These are phyloP conservation scores for Sylvilagus bachmani DNA, from an alignment of 2,113 vertebrate species.

Conservation along the genomic window DNA sequence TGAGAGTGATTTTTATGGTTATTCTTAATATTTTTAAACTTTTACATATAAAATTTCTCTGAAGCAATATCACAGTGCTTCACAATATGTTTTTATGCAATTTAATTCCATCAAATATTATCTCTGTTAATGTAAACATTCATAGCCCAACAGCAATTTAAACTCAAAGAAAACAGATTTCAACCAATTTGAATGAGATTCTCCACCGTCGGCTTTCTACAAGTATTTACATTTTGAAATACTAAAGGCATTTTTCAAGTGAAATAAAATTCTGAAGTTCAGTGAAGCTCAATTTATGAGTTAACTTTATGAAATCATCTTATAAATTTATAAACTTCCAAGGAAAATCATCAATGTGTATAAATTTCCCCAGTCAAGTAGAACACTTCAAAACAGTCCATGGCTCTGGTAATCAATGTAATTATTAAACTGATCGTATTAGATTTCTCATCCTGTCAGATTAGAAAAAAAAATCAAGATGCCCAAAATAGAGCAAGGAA, in stretches of 20 bases:
- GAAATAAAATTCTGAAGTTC: neutral
- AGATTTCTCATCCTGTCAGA: neutral
- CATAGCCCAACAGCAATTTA: neutral
- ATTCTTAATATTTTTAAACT: neutral
- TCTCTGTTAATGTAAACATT: neutral
- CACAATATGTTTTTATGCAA: neutral
- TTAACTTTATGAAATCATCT: neutral
- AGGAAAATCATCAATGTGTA: neutral
- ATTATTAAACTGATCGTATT: neutral
- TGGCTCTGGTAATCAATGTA: neutral
- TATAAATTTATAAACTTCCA: neutral
- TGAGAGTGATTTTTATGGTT: neutral
- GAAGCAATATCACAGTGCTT: neutral
- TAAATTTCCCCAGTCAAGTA: neutral
- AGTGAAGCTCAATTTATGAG: neutral
- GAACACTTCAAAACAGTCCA: neutral
- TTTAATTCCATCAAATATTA: neutral
- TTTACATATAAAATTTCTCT: neutral
- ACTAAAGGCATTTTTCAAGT: neutral
- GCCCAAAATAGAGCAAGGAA: neutral
- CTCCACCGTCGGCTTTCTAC: neutral
- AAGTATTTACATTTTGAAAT: neutral
- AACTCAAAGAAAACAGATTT: neutral
- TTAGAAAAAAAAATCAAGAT: neutral
- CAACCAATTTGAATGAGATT: neutral